Conservation (phyloP, 2,113 vertebrate species). For the Orcinus orca region DNA sequence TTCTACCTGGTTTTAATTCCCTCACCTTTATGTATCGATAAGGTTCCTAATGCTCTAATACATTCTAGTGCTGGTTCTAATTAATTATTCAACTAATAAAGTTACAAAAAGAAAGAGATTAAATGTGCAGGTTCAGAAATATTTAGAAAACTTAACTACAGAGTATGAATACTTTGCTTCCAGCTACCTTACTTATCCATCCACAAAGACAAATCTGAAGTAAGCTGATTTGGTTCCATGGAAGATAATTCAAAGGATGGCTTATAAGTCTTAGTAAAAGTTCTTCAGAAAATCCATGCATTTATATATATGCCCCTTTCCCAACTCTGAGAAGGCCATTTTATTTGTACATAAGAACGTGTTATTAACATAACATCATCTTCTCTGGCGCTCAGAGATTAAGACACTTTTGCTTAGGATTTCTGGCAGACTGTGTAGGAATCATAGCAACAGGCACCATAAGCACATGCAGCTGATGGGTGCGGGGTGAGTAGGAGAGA, state of each 20-base stretch:
- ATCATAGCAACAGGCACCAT: conserved; percentile 43
- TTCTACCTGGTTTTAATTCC: conserved; percentile 38
- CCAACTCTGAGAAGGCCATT: background rate
- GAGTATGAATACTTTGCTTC: background rate
- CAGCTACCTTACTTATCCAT: background rate
- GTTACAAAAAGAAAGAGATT: background rate
- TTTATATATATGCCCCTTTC: background rate
- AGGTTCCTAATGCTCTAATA: background rate
- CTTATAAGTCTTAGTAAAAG: background rate
- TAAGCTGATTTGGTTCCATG: background rate
- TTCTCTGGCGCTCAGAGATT: conserved; percentile 27
- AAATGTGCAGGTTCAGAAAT: background rate
- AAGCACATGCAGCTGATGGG: conserved; percentile 51
- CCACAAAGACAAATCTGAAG: background rate
- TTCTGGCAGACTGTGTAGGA: conserved; percentile 20
- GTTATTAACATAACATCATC: background rate
- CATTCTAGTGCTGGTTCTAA: background rate
- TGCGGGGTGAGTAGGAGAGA: background rate
- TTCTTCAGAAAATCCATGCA: background rate
- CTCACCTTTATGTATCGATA: background rate
- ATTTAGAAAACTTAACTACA: background rate
- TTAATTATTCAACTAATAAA: conserved; percentile 28
- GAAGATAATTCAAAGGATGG: background rate
- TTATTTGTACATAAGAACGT: background rate
- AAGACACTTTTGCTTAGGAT: background rate